phyloP scores from a whole-genome alignment of 2,888 invertebrate genomes.

The Apeira syringaria region DNA sequence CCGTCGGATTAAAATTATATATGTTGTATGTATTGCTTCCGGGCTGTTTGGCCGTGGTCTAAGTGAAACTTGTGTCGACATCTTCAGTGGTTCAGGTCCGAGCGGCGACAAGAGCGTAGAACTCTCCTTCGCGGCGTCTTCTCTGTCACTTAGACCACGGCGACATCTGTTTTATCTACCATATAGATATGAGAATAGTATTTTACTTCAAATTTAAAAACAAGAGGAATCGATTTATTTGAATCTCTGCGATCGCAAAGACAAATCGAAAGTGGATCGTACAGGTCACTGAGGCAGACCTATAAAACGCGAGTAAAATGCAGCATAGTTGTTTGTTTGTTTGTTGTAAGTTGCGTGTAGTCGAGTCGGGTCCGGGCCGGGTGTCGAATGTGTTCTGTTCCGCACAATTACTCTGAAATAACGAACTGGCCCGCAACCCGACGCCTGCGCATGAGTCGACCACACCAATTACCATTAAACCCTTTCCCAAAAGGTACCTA shows the following conservation, averaged over 20 bases:
- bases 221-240: no score
- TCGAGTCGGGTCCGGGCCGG: slow-evolving; percentile 6
- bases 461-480: slow-evolving; percentile 67
- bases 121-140: no score
- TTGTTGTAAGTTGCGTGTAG: slow-evolving; percentile 48
- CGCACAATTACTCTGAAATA: slow-evolving; percentile 78
- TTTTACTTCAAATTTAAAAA: no score
- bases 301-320: slow-evolving; percentile 30
- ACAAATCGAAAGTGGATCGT: neutral
- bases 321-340: slow-evolving; percentile 30
- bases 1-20: no score
- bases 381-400: slow-evolving; percentile 77
- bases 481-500: slow-evolving; percentile 38
- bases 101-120: no score
- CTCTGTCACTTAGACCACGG: no score
- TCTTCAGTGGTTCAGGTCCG: no score
- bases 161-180: no score
- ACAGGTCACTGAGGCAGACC: slow-evolving; percentile 1
- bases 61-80: no score
- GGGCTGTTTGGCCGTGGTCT: no score
- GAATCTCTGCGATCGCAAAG: neutral
- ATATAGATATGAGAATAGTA: no score
- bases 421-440: slow-evolving; percentile 73
- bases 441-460: slow-evolving; percentile 61
- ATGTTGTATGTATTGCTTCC: no score